Conservation (phyloP, 2,113 vertebrate species). For the Pelmatolapia mariae region DNA sequence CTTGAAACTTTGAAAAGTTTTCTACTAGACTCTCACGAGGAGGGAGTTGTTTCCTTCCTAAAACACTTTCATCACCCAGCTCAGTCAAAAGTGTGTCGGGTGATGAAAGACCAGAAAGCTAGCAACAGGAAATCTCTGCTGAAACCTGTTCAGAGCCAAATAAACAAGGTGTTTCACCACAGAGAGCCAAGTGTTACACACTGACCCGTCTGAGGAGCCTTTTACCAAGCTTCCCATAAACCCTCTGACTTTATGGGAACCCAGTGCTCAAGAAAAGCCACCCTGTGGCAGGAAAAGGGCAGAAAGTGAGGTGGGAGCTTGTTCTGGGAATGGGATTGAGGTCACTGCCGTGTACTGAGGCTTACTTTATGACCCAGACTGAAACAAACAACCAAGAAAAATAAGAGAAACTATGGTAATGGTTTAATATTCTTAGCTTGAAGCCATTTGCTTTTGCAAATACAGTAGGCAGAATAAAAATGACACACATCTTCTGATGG, state of each 20-base stretch:
- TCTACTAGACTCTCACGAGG: neutral
- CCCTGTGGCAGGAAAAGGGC: neutral
- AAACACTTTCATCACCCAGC: neutral
- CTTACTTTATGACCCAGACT: neutral
- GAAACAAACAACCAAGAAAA: neutral
- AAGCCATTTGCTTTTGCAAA: neutral
- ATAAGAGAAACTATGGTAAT: neutral
- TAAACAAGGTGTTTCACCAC: conserved; percentile 57
- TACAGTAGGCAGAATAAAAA: neutral
- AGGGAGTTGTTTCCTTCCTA: neutral
- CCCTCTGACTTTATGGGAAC: conserved; percentile 27
- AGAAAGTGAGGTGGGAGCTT: neutral
- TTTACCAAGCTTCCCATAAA: conserved; percentile 37
- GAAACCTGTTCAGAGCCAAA: conserved; percentile 24
- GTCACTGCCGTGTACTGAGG: neutral
- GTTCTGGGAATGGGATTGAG: neutral
- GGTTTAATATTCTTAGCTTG: neutral
- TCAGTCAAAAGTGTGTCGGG: neutral
- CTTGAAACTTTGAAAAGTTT: neutral
- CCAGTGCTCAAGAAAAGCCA: neutral
- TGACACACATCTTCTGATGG: neutral
- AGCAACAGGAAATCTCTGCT: conserved; percentile 26
- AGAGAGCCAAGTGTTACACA: conserved; percentile 52
- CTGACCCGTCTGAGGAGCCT: conserved; percentile 39
- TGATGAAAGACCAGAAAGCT: neutral